phyloP scores from a whole-genome alignment of 1,140 invertebrate genomes.

The Drosophila jambulina region DNA sequence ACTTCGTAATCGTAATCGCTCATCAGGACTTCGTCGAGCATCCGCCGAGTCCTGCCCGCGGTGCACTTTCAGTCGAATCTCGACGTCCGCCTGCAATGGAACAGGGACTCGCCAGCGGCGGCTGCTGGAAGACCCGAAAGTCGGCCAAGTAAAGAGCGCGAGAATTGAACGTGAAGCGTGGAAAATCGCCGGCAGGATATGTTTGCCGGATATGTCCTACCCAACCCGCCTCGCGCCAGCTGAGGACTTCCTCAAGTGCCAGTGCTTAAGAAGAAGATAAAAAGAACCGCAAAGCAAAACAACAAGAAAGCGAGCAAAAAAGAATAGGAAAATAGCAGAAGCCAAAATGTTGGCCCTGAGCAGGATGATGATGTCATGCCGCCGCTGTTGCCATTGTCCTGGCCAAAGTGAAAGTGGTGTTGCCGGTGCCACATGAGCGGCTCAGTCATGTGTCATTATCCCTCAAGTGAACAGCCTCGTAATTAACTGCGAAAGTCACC shows the following conservation, averaged over 20 bases:
- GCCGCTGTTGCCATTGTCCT: constrained; percentile 34
- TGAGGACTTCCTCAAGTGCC: constrained; percentile 40
- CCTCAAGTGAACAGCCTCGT: constrained; percentile 49
- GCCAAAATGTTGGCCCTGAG: constrained; percentile 49
- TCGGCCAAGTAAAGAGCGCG: constrained; percentile 25
- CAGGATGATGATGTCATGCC: constrained; percentile 73
- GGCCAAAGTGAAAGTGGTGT: constrained; percentile 73
- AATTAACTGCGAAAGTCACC: constrained; percentile 40
- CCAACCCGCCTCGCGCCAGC: constrained; percentile 8
- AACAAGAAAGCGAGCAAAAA: constrained; percentile 17
- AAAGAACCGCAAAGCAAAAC: constrained; percentile 34
- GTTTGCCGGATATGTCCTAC: constrained; percentile 47
- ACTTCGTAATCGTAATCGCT: constrained; percentile 40
- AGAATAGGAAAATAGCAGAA: constrained; percentile 21
- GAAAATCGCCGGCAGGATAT: constrained; percentile 40
- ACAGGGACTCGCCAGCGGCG: constrained; percentile 40
- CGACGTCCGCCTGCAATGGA: constrained; percentile 62
- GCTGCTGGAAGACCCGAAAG: constrained; percentile 8
- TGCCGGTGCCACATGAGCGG: constrained; percentile 63
- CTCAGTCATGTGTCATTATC: constrained; percentile 65
- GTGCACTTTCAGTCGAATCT: constrained; percentile 61
- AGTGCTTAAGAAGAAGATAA: constrained; percentile 39
- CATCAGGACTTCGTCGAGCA: constrained; percentile 23
- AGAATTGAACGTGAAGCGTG: constrained; percentile 31
- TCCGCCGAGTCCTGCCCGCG: constrained; percentile 18